Conservation (phyloP, 2,113 vertebrate species). For the Oreochromis tanganicae region DNA sequence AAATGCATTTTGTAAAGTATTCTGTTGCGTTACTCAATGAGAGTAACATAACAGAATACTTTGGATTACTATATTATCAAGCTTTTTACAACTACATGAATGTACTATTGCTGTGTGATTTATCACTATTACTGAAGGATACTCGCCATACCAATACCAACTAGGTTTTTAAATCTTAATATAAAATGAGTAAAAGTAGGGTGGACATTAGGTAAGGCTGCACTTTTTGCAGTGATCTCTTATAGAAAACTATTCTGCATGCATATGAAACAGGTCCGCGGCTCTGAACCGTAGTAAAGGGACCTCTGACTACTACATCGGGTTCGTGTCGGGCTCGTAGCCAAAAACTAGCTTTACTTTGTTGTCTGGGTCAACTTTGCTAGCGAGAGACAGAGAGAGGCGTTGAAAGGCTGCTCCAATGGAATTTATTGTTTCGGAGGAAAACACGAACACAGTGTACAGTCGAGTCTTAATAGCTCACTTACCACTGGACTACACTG, state of each 20-base stretch:
- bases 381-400: neutral
- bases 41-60: neutral
- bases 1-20: neutral
- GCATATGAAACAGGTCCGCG: neutral
- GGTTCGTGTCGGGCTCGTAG: rapidly evolving
- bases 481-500: neutral
- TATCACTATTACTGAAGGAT: neutral
- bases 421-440: rapidly evolving
- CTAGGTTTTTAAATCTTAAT: neutral
- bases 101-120: neutral
- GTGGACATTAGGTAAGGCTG: neutral
- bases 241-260: neutral
- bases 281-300: neutral
- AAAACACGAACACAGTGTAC: rapidly evolving
- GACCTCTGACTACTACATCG: rapidly evolving
- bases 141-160: neutral
- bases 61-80: neutral
- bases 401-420: rapidly evolving
- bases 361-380: neutral
- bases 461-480: neutral
- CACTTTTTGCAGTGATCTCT: too few relatives aligned
- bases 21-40: neutral
- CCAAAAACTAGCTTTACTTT: neutral
- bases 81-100: neutral
- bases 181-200: neutral